Base-by-base conservation (phyloP, 2,888 invertebrate species). In the Anarsia innoxiella region DNA sequence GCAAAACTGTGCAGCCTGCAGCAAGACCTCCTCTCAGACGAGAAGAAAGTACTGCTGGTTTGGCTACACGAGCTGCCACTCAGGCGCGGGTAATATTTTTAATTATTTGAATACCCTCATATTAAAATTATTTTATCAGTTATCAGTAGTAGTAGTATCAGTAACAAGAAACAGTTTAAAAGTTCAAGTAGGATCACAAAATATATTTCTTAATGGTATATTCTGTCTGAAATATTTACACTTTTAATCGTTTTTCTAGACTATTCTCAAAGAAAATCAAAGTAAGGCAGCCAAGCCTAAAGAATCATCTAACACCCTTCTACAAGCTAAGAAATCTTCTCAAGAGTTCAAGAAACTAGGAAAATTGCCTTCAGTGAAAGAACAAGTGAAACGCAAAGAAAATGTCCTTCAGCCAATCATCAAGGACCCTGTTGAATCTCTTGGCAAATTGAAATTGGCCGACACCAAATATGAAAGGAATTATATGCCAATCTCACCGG, bases 31-130 rank as follows among this genome's bases (percentile, higher is more conserved):
- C 74, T 0, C 55, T 85, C 4, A 60, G 80, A 23, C 60, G 83
- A 8, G 80, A 84, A 53, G 84, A 85, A 39, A 84, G 84, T 43
- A 84, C 83, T 5, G 77, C 72, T 5, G 57, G 59, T 1, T 59
- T 69, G 37, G 79, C 84, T 33, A 63, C 60, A 2, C 62, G 69
- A 37, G 83, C 82, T 15, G 57, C 53, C 31, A 66, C 66, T 15
- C 59, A 66, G 2, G 61, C 72, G 1, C 66, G 60, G 64, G 83
- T 83, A 19, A 19, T 3, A 19, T 19, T 19, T n/a, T n/a, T n/a
- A n/a, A n/a, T n/a, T n/a, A n/a, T n/a, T n/a, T n/a, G n/a, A n/a
- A n/a, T n/a, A n/a, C n/a, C n/a, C n/a, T n/a, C n/a, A n/a, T n/a
- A n/a, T n/a, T n/a, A n/a, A n/a, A n/a, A n/a, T n/a, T n/a, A n/a